Percentiles rank a stretch among this genome's conserved stretches.
Conservation (phyloP, 2,888 invertebrate species). For the Sturmia bella region DNA sequence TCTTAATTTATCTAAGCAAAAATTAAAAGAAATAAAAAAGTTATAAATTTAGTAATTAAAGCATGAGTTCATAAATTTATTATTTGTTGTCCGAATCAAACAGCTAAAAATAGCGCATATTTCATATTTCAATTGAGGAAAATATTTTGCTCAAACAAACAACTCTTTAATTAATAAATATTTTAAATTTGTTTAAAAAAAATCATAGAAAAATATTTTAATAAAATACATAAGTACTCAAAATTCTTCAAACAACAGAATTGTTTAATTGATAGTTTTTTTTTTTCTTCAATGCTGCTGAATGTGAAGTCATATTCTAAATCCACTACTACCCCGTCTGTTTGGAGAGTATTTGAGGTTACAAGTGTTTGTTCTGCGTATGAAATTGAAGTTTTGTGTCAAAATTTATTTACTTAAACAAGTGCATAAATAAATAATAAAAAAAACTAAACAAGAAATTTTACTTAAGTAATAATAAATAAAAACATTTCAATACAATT, state of each 20-base stretch:
- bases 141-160: neutral
- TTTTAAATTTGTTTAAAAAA: constrained; percentile 40
- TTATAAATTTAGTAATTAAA: constrained; percentile 36
- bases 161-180: constrained; percentile 55
- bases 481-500: constrained; percentile 17
- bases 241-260: constrained; percentile 31
- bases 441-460: constrained; percentile 44
- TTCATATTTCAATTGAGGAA: constrained; percentile 46
- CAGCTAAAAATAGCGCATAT: constrained; percentile 64
- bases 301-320: constrained; percentile 16
- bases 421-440: constrained; percentile 37
- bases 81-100: constrained; percentile 16
- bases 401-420: constrained; percentile 10
- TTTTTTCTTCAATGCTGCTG: constrained; percentile 12
- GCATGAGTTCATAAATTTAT: constrained; percentile 61
- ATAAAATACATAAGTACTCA: constrained; percentile 13
- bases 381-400: constrained; percentile 46
- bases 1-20: constrained; percentile 50
- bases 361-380: constrained; percentile 52
- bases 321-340: neutral
- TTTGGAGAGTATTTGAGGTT: constrained; percentile 43
- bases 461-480: constrained; percentile 16
- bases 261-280: constrained; percentile 48
- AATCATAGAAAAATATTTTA: constrained; percentile 48
- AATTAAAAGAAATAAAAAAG: constrained; percentile 24